Base-by-base conservation (phyloP, 2,113 vertebrate genomes). In the Azemiops feae region DNA sequence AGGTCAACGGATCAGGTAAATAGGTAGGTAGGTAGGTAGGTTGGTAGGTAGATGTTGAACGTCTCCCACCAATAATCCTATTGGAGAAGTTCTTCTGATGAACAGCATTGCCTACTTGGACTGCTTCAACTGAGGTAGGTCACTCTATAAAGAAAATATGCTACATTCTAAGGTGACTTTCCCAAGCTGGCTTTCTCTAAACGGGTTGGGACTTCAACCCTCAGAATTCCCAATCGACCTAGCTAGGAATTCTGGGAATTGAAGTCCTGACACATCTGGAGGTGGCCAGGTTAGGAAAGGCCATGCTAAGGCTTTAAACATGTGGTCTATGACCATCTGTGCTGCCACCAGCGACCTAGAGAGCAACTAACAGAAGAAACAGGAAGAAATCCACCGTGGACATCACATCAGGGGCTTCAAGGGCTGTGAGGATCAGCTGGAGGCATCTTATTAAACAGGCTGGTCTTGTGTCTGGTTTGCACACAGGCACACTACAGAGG, bases 91-190 rank as follows among this genome's bases (percentile, higher is more conserved):
- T 55, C 5, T 43, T 89, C 64, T n/a, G 34, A 87, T 89, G 55
- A 1, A n/a, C 43, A 2, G 25, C 12, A 54, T 3, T 22, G n/a
- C 34, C 39, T 91, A 43, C 55, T 54, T 69, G 4, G 60, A 88
- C 86, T 55, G 50, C 43, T 86, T 69, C 54, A 58, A 94, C 94
- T 97, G 98, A 98, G 98, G 97, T 98, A 98, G 97, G 96, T 96
- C 94, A 93, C 94, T 95, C 96, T 96, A 94, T 55, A 90, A 85
- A 93, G 74, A 95, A 95, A 95, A 89, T 50, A 55, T n/a, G 57
- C 81, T 64, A 92, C 47, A 87, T 69, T 90, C 93, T 90, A 92
- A 81, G 74, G 34, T 81, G 74, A 7, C 18, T 81, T 43, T 1
- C 74, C 74, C 34, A 43, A 43, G 7, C 34, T 81, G 20, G 74